phyloP scores from a whole-genome alignment of 2,113 vertebrate genomes.

The Oryzias melastigma region DNA sequence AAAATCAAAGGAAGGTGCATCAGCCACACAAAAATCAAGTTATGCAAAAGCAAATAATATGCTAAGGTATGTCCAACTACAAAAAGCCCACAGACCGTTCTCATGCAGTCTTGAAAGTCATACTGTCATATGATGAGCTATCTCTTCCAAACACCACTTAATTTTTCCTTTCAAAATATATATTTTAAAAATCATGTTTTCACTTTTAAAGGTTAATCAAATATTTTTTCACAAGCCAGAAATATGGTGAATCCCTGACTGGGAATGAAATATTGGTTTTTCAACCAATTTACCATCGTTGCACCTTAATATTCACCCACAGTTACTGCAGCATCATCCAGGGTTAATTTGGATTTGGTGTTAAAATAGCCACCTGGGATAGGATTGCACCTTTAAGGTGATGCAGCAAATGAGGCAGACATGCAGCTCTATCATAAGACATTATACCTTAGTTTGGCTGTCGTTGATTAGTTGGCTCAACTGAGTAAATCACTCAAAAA shows the following conservation, averaged over 20 bases:
- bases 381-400: background rate
- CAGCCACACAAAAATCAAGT: too few relatives aligned
- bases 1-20: too few relatives aligned
- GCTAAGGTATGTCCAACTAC: too few relatives aligned
- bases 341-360: background rate
- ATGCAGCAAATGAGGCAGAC: background rate
- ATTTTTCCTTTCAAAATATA: background rate
- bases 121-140: too few relatives aligned
- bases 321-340: background rate
- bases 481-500: slow-evolving; percentile 5
- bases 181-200: background rate
- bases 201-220: background rate
- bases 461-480: background rate
- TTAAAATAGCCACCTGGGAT: background rate
- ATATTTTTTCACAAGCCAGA: background rate
- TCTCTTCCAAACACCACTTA: too few relatives aligned
- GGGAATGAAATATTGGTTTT: background rate
- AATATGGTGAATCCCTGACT: background rate
- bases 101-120: too few relatives aligned
- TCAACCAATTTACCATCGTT: background rate
- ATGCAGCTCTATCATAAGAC: background rate
- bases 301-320: background rate
- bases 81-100: too few relatives aligned
- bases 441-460: background rate
- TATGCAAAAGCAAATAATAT: too few relatives aligned